A percentile compares a stretch with the other conserved stretches of the same genome.
These are phyloP conservation scores for Aplidium turbinatum DNA, from an alignment of 23 tunicate genomes.

Conservation along the genomic window DNA sequence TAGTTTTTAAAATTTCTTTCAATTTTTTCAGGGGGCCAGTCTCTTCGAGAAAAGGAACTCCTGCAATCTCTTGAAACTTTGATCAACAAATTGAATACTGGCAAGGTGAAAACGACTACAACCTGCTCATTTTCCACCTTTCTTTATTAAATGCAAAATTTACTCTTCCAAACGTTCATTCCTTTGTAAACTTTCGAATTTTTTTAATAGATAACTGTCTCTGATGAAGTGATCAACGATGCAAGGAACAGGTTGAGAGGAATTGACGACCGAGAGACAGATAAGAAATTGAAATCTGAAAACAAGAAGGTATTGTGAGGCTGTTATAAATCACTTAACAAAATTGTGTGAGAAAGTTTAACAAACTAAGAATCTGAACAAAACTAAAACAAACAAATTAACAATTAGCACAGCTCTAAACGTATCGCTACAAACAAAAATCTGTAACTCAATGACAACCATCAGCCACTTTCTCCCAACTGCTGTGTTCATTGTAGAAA, in stretches of 20 bases:
- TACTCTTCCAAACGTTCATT: too few species aligned
- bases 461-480: too few species aligned
- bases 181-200: conserved; percentile 4
- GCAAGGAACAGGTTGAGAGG: conserved; percentile 78
- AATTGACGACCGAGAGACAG: conserved; percentile 35
- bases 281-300: conserved; percentile 22
- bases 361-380: too few species aligned
- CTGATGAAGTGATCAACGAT: conserved; percentile 81
- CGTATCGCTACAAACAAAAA: not conserved
- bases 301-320: conserved; percentile 27
- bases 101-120: conserved; percentile 56
- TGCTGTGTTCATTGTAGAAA: too few species aligned
- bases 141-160: too few species aligned
- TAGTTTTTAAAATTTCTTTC: too few species aligned
- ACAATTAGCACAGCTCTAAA: not conserved
- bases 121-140: too few species aligned
- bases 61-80: conserved; percentile 56
- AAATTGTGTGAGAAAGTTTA: not conserved
- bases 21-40: conserved; percentile 32
- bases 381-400: too few species aligned
- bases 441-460: too few species aligned
- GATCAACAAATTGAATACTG: conserved; percentile 78
- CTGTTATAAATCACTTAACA: not conserved
- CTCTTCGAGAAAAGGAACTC: conserved; percentile 46
- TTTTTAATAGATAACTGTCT: conserved; percentile 61